Evolutionary conservation across 2,797 vertebrate species (phyloP), one percentile per base, ranked within the genome.

Genomic region (Lepilemur septentrionalis): DNA sequence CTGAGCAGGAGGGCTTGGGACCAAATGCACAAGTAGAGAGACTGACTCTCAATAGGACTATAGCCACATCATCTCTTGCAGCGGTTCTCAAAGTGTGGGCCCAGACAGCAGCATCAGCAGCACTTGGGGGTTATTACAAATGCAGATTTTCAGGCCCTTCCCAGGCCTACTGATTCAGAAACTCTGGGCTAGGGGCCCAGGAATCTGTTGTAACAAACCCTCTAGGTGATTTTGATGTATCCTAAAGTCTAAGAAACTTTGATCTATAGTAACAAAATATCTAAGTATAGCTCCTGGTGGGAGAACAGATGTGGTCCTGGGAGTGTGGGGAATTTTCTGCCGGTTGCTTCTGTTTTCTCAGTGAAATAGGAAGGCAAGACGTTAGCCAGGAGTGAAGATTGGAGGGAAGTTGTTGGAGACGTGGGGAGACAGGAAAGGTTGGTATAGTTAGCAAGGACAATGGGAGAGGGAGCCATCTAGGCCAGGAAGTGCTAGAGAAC

Each of bases 241-340:
- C 48, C 8, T 12, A 1, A 55, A 38, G 20, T 6, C 41, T n/a
- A 65, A 63, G 73, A 50, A 46, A 12, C 18, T 1, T 4, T 9
- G 5, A 32, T 48, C 20, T n/a, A 0, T 5, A 52, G 18, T 35
- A 43, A 72, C 5, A 57, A 80, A 59, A 11, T 6, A 70, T 1
- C 1, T 2, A 18, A 9, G 38, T 72, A 0, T 7, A 48, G 20
- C 32, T 32, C 20, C n/a, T 41, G 57, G 13, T 69, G 3, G 0
- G 11, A 12, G 4, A 43, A 25, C 22, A 48, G 50, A 35, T 41
- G 4, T 22, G 13, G 32, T 84, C 35, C 46, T 85, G 9, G 59
- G 13, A 78, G 13, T 1, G 2, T 2, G 4, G 69, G 12, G 14
- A 59, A 41, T 28, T 85, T n/a, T 67, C 8, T 61, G 55, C 52